Percentiles rank a stretch among this genome's conserved stretches.
These are phyloP conservation scores for Polypterus senegalus DNA, from an alignment of 2,113 vertebrate species.

Conservation along the genomic window DNA sequence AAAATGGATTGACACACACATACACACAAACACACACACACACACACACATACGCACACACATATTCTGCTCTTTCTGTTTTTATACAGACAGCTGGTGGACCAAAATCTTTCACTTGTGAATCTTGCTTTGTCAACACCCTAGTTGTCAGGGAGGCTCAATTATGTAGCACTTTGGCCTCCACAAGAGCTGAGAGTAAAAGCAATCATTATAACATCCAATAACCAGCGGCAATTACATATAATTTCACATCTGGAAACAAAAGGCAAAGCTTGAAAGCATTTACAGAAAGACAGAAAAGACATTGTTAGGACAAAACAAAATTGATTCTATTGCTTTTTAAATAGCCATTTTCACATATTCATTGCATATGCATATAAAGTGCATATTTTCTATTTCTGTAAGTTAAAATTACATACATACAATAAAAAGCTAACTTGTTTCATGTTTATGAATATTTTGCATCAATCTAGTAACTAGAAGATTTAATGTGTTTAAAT, in stretches of 20 bases:
- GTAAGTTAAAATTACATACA: too few species aligned
- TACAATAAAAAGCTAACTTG: too few species aligned
- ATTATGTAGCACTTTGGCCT: constrained; percentile 43
- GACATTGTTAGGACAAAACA: constrained; percentile 2
- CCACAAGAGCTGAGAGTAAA: constrained; percentile 29
- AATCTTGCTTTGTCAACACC: constrained; percentile 11
- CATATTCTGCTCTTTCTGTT: neutral
- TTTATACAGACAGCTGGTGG: constrained; percentile 12
- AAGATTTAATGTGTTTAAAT: too few species aligned
- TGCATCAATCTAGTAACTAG: too few species aligned
- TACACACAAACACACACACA: too few species aligned
- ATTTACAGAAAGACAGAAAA: constrained; percentile 20
- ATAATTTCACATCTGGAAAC: constrained; percentile 34
- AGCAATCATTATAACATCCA: constrained; percentile 36
- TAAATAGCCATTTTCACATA: neutral
- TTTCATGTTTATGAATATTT: too few species aligned
- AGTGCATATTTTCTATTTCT: too few species aligned
- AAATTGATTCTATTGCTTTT: constrained; percentile 12
- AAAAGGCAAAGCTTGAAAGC: constrained; percentile 29
- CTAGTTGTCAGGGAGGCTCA: constrained; percentile 31
- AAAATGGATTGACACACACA: too few species aligned
- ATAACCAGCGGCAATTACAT: constrained; percentile 39
- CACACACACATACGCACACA: too few species aligned
- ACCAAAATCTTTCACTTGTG: constrained; percentile 11
- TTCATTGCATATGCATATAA: too few species aligned